phyloP scores from a whole-genome alignment of 2,797 vertebrate species.

The Mastacembelus armatus region DNA sequence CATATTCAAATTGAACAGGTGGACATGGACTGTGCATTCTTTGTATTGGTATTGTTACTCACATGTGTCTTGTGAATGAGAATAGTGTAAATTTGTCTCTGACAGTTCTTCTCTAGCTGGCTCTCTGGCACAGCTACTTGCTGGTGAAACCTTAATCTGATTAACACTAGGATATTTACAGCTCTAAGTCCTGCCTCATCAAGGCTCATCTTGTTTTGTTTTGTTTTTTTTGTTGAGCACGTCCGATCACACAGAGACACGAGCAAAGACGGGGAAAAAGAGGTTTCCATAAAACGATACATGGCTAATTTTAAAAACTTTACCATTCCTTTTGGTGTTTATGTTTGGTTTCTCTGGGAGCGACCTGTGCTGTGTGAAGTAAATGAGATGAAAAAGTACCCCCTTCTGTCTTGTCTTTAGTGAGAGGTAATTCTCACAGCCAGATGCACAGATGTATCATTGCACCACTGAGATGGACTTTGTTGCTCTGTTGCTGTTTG shows the following conservation, averaged over 20 bases:
- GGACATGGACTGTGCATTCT: neutral
- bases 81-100: slow-evolving; percentile 46
- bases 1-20: too few relatives aligned
- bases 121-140: slow-evolving; percentile 36
- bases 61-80: neutral
- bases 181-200: slow-evolving; percentile 71
- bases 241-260: slow-evolving; percentile 15
- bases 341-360: slow-evolving; percentile 26
- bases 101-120: slow-evolving; percentile 25
- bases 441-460: slow-evolving; percentile 47
- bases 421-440: slow-evolving; percentile 29
- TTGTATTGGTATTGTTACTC: neutral
- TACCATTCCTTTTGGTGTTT: neutral
- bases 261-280: slow-evolving; percentile 7
- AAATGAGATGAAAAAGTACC: slow-evolving; percentile 4
- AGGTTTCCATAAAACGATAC: slow-evolving; percentile 5
- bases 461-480: slow-evolving; percentile 47
- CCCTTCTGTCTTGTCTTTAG: neutral
- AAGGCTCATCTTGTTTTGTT: slow-evolving; percentile 67
- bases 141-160: slow-evolving; percentile 78
- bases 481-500: slow-evolving; percentile 54
- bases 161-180: slow-evolving; percentile 80
- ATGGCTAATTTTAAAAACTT: slow-evolving; percentile 10
- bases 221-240: slow-evolving; percentile 38
- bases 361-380: slow-evolving; percentile 7